Base-by-base conservation (phyloP, 1,140 invertebrate genomes). In the Drosophila azteca region DNA sequence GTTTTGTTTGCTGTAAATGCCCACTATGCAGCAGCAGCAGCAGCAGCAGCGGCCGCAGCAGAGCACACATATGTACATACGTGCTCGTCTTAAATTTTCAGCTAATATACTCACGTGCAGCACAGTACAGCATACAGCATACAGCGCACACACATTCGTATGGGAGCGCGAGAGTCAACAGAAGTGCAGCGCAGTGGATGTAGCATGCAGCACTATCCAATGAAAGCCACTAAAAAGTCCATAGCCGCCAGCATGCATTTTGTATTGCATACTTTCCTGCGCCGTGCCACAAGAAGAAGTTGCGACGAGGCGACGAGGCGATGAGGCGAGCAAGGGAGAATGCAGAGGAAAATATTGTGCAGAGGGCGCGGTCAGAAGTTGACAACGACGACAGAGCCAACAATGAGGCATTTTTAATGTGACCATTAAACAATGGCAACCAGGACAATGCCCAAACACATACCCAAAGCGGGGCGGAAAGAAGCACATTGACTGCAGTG, bases 361-460 rank as follows among this genome's bases (percentile, higher is more conserved):
- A 77, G 65, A 67, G 79, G 75, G 79, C 63, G 79, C 75, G 79
- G 79, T 82, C 79, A 82, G 66, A 82, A 75, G 62, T 63, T 82
- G 66, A 77, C 74, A 70, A 62, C 65, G 74, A 64, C 57, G 51
- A 66, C 50, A 69, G 58, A 66, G 58, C 63, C 81, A 73, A 81
- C 82, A 79, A 81, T 87, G 74, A 80, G 74, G 77, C 82, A 77
- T 85, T 87, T 85, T 85, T 85, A 82, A 87, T 87, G 78, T 87
- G 70, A 72, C 74, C 82, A 87, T 87, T 87, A 87, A 87, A 87
- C 82, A 87, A 87, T 78, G 70, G 77, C 82, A 81, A 81, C 72
- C 70, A 75, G 82, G 82, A 87, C 82, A 87, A 87, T 68, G 70
- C 65, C 77, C 68, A 61, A 64, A 63, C n/a, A 66, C 43, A 60